phyloP scores from a whole-genome alignment of 2,888 invertebrate genomes.

The Leptinotarsa haldemani region DNA sequence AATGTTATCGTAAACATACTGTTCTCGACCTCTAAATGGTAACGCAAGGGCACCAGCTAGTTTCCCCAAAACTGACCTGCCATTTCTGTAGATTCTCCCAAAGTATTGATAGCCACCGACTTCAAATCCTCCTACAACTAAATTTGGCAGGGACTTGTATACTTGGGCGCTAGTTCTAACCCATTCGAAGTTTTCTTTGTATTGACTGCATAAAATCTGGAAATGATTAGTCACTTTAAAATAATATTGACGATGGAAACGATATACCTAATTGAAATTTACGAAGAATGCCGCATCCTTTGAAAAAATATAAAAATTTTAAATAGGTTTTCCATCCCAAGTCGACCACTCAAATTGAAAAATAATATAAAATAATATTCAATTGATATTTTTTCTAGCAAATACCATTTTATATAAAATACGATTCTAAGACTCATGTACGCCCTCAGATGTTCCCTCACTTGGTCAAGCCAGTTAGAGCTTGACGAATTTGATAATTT shows the following conservation, averaged over 20 bases:
- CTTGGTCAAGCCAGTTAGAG: too few species aligned
- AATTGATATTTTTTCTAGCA: too few species aligned
- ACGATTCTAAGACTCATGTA: too few species aligned
- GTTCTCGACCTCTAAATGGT: not conserved
- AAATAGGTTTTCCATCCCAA: too few species aligned
- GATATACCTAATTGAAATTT: not conserved
- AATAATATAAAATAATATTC: too few species aligned
- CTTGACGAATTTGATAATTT: too few species aligned
- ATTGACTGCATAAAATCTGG: slow-evolving; percentile 3
- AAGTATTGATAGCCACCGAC: not conserved
- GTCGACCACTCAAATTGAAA: too few species aligned
- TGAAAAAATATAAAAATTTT: too few species aligned
- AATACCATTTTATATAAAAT: too few species aligned
- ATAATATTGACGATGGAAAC: too few species aligned
- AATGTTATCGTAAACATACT: slow-evolving; percentile 15
- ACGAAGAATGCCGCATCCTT: not conserved
- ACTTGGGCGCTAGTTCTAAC: not conserved
- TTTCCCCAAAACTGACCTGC: not conserved
- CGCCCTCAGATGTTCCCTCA: too few species aligned
- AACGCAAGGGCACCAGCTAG: slow-evolving; percentile 4
- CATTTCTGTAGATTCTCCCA: slow-evolving; percentile 14
- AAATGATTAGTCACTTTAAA: not conserved
- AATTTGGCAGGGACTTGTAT: not conserved
- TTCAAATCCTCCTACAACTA: not conserved
- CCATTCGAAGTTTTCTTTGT: slow-evolving; percentile 8